phyloP scores from a whole-genome alignment of 2,888 invertebrate genomes.

The Trichacis sp. region DNA sequence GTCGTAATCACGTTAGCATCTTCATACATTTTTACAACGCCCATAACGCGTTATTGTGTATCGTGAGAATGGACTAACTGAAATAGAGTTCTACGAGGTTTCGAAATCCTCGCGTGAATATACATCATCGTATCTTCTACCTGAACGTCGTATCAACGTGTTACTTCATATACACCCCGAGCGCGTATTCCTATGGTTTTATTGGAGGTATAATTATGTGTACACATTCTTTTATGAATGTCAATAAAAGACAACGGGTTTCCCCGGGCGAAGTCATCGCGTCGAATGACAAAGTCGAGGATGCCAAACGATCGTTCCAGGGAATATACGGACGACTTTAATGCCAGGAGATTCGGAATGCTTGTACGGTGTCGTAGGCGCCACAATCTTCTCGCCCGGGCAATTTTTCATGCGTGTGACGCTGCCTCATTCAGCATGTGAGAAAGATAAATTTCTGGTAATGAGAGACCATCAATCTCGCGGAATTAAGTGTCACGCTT shows the following conservation, averaged over 20 bases:
- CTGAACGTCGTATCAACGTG: background rate
- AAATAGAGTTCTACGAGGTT: constrained; percentile 19
- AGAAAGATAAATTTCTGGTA: constrained; percentile 62
- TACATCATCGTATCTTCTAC: background rate
- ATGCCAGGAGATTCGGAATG: constrained; percentile 23
- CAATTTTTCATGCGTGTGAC: constrained; percentile 56
- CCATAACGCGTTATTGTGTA: constrained; percentile 54
- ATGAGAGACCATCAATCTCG: constrained; percentile 61
- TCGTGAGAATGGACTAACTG: constrained; percentile 39
- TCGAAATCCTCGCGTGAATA: constrained; percentile 9
- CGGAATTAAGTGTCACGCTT: constrained; percentile 51
- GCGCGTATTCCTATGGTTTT: background rate
- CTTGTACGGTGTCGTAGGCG: constrained; percentile 28
- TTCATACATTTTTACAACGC: constrained; percentile 61
- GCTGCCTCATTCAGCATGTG: constrained; percentile 48
- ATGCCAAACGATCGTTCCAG: constrained; percentile 7
- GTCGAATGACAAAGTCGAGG: background rate
- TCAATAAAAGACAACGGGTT: background rate
- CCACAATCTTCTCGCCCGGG: constrained; percentile 32
- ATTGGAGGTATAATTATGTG: background rate
- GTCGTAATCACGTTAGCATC: constrained; percentile 62
- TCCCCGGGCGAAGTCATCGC: background rate
- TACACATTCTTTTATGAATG: background rate
- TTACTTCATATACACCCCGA: background rate
- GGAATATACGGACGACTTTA: constrained; percentile 22